Percentiles rank a stretch among this genome's conserved stretches.
Conservation (phyloP, 2,113 vertebrate species). For the Sorex fumeus region DNA sequence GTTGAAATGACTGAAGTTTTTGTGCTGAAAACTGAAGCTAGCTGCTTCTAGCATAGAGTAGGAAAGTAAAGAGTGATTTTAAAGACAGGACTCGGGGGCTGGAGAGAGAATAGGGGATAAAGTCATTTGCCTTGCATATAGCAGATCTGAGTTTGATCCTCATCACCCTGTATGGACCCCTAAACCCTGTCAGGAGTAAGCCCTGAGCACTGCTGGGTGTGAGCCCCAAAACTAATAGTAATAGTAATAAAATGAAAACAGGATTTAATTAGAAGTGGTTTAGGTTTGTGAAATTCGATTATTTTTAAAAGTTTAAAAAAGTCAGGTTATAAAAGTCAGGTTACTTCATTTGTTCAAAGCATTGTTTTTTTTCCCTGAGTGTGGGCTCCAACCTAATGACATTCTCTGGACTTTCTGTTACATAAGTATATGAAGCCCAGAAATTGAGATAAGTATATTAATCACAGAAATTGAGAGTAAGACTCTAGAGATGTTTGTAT, state of each 20-base stretch:
- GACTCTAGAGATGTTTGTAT: conserved; percentile 31
- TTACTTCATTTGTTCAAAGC: neutral
- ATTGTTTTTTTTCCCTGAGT: neutral
- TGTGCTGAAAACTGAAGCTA: neutral
- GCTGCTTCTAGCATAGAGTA: neutral
- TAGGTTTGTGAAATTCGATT: conserved; percentile 9
- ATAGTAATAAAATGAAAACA: neutral
- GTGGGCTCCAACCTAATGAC: neutral
- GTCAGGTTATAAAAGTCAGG: neutral
- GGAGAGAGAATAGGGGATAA: too few relatives aligned
- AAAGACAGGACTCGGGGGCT: too few relatives aligned
- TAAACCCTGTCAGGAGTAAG: too few relatives aligned
- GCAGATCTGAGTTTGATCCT: too few relatives aligned
- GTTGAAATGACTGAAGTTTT: conserved; percentile 22
- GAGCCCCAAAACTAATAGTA: too few relatives aligned
- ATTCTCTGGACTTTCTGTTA: neutral
- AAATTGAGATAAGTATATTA: neutral
- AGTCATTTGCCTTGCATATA: too few relatives aligned
- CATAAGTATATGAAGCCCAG: too few relatives aligned
- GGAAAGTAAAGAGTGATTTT: neutral
- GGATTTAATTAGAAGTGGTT: neutral
- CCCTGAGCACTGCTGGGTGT: too few relatives aligned
- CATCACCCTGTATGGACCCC: too few relatives aligned
- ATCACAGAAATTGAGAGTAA: neutral
- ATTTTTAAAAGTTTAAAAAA: neutral